phyloP scores from a whole-genome alignment of 1,140 invertebrate genomes.

The Lethocerus indicus region DNA sequence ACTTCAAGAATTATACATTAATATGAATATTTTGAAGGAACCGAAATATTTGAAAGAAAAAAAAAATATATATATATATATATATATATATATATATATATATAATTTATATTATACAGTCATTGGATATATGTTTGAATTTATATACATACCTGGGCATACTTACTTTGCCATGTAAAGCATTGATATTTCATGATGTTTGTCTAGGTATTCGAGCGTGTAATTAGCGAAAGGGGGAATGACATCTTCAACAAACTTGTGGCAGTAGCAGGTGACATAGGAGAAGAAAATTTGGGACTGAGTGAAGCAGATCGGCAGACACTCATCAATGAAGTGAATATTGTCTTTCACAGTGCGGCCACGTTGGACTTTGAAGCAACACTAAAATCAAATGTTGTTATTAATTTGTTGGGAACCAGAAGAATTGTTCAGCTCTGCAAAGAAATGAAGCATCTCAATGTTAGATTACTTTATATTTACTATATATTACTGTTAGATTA shows the following conservation, averaged over 20 bases:
- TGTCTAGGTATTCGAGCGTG: slow-evolving; percentile 45
- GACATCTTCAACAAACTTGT: slow-evolving; percentile 49
- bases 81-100: too few species aligned
- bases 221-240: slow-evolving; percentile 35
- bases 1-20: too few species aligned
- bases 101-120: slow-evolving; percentile 4
- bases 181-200: slow-evolving; percentile 16
- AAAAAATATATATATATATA: too few species aligned
- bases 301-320: slow-evolving; percentile 44
- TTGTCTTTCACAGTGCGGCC: slow-evolving; percentile 68
- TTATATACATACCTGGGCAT: background rate
- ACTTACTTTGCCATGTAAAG: background rate
- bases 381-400: slow-evolving; percentile 40
- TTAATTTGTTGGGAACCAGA: slow-evolving; percentile 41
- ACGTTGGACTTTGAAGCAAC: slow-evolving; percentile 77
- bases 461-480: slow-evolving; percentile 21
- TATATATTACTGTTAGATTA: background rate
- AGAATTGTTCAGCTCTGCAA: slow-evolving; percentile 40
- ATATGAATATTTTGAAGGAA: background rate
- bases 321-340: slow-evolving; percentile 20
- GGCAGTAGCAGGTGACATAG: slow-evolving; percentile 69
- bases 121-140: background rate
- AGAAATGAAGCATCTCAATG: slow-evolving; percentile 45
- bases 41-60: background rate
- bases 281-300: slow-evolving; percentile 59